Conservation (phyloP, 2,888 invertebrate species). For the Dryococelus australis region DNA sequence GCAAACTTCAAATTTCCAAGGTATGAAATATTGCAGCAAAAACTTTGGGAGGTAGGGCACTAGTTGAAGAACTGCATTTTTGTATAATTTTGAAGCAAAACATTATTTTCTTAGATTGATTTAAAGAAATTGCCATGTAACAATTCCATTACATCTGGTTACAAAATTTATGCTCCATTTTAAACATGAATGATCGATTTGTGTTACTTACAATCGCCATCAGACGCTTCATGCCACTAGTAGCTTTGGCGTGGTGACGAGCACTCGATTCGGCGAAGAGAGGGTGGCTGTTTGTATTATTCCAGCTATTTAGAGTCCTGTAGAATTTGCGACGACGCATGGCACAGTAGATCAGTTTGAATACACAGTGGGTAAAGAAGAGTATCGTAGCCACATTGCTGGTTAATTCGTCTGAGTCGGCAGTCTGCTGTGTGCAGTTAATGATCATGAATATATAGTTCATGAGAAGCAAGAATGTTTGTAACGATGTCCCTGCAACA, state of each 20-base stretch:
- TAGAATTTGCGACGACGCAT: conserved; percentile 77
- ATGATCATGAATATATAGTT: conserved; percentile 70
- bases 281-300: conserved; percentile 73
- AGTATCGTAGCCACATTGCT: conserved; percentile 84
- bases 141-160: no score
- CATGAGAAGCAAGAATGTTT: conserved; percentile 67
- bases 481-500: conserved; percentile 52
- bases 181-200: no score
- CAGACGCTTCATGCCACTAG: conserved; percentile 75
- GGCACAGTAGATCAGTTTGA: conserved; percentile 78
- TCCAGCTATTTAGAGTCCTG: conserved; percentile 83
- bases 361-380: conserved; percentile 79
- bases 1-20: no score
- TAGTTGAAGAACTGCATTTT: no score
- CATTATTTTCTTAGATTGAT: no score
- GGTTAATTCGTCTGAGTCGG: conserved; percentile 74
- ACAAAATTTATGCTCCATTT: no score
- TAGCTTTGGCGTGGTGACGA: conserved; percentile 74
- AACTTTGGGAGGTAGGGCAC: no score
- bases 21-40: no score
- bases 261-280: conserved; percentile 84
- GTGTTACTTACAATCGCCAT: neutral
- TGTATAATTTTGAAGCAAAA: no score
- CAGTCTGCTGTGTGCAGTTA: conserved; percentile 75
- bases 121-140: no score